A percentile compares a stretch with the other conserved stretches of the same genome.
phyloP scores from a whole-genome alignment of 2,113 vertebrate genomes.

The Nicator chloris region DNA sequence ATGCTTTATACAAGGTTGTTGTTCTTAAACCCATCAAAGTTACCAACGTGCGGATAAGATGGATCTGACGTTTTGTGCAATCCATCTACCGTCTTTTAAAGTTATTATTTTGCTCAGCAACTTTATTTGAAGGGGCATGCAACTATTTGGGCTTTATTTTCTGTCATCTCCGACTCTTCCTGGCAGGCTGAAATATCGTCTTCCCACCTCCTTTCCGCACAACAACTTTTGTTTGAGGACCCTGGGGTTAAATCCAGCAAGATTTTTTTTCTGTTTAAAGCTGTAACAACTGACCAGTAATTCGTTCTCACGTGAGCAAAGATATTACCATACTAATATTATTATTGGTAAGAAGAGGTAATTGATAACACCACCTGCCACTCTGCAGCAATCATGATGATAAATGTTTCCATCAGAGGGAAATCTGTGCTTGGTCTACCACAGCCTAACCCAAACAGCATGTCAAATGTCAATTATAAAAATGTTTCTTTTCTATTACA shows the following conservation, averaged over 20 bases:
- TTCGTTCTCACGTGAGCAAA: constrained; percentile 71
- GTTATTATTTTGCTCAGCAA: background rate
- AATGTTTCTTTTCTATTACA: constrained; percentile 72
- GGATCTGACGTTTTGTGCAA: background rate
- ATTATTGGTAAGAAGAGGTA: constrained; percentile 82
- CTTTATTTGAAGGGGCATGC: background rate
- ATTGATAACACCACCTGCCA: constrained; percentile 84
- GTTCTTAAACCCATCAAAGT: background rate
- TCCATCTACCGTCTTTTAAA: background rate
- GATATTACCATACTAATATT: constrained; percentile 83
- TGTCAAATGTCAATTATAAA: constrained; percentile 82
- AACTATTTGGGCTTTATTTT: constrained; percentile 27
- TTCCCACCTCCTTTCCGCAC: background rate
- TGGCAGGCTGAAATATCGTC: background rate
- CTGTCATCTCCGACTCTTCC: background rate
- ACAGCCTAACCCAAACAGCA: constrained; percentile 74
- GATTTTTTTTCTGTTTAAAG: constrained; percentile 39
- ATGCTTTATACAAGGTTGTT: background rate
- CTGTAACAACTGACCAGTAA: constrained; percentile 62
- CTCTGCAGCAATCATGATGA: constrained; percentile 78
- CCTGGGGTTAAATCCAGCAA: constrained; percentile 38
- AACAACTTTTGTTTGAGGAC: constrained; percentile 57
- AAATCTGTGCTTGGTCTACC: constrained; percentile 76
- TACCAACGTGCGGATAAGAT: background rate
- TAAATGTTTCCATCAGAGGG: constrained; percentile 82